Evolutionary conservation across 92 coral and sea anemone genomes (phyloP), one percentile per base, ranked within the genome.

Genomic region (Metridium senile): DNA sequence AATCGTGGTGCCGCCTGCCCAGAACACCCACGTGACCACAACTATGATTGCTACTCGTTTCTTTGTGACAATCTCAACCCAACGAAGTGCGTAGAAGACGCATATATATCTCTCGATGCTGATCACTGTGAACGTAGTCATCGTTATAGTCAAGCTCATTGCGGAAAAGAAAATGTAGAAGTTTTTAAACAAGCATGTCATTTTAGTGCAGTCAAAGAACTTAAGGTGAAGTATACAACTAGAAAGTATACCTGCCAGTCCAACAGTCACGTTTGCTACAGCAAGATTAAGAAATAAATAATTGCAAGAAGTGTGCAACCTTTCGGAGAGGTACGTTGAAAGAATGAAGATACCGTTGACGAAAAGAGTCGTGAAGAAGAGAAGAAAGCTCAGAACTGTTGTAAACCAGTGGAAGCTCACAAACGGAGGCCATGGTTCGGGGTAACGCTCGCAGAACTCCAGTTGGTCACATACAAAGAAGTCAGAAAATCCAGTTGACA

Each of bases 71-170:
- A 72, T 72, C 9, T 54, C 35, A 16, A 19, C 47, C 76, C 76
- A 72, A 27, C 76, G 76, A n/a, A 72, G 76, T 9, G 76, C 76
- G 26, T 54, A 52, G 16, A 72, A 72, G 49, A 72, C 30, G 53
- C 76, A 72, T 19, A 72, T 56, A 23, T 52, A 72, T 21, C 76
- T 52, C 47, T 72, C 76, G 2, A 72, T 19, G 62, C 76, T 72
- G 29, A 72, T 35, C 6, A 31, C 11, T 31, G 66, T 54, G 32
- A 72, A 72, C 7, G 43, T 72, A 4, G 66, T 72, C 64, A 72
- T 32, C 28, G 76, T 72, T 19, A 72, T 21, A 11, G 76, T 20
- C 76, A 72, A 52, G 1, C 49, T 59, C 1, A 59, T 53, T 18
- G 49, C 66, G 7, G 56, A 16, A 32, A 31, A 72, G 18, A 0